Conservation (phyloP, 2,888 invertebrate species). For the Xanthia icteritia region DNA sequence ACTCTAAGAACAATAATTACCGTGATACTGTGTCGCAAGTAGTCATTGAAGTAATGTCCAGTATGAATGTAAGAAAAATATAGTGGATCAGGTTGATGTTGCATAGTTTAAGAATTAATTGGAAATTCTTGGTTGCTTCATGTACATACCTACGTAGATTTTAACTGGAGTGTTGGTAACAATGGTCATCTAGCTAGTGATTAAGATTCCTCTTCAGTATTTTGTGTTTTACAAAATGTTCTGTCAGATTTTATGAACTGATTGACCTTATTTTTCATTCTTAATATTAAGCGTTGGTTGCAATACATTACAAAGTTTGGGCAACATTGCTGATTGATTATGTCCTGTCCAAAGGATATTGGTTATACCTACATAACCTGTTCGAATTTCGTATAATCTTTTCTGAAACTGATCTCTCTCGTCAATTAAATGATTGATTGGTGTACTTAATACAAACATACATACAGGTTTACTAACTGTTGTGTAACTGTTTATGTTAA, state of each 20-base stretch:
- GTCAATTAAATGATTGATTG: slow-evolving; percentile 42
- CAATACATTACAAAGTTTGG: background rate
- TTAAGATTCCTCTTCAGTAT: slow-evolving; percentile 30
- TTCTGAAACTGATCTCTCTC: slow-evolving; percentile 7
- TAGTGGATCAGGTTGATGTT: slow-evolving; percentile 28
- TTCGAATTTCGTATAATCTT: slow-evolving; percentile 8
- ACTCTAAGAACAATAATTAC: slow-evolving; percentile 35
- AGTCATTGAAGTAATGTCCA: slow-evolving; percentile 35
- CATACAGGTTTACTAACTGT: slow-evolving; percentile 15
- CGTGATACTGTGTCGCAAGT: slow-evolving; percentile 31
- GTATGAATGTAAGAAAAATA: slow-evolving; percentile 40
- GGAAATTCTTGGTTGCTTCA: slow-evolving; percentile 38
- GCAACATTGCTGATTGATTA: slow-evolving; percentile 9
- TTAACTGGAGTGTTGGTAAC: slow-evolving; percentile 25
- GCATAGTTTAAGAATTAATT: slow-evolving; percentile 21
- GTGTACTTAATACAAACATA: slow-evolving; percentile 25
- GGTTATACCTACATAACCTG: background rate
- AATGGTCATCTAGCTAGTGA: slow-evolving; percentile 7
- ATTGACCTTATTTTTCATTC: slow-evolving; percentile 1
- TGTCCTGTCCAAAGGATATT: slow-evolving; percentile 1
- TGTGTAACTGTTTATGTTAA: slow-evolving; percentile 16
- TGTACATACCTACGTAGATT: slow-evolving; percentile 4
- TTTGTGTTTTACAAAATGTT: slow-evolving; percentile 40
- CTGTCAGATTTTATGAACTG: slow-evolving; percentile 1
- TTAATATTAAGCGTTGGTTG: background rate